Conservation (phyloP, 2,113 vertebrate species). For the Leuciscus idus region DNA sequence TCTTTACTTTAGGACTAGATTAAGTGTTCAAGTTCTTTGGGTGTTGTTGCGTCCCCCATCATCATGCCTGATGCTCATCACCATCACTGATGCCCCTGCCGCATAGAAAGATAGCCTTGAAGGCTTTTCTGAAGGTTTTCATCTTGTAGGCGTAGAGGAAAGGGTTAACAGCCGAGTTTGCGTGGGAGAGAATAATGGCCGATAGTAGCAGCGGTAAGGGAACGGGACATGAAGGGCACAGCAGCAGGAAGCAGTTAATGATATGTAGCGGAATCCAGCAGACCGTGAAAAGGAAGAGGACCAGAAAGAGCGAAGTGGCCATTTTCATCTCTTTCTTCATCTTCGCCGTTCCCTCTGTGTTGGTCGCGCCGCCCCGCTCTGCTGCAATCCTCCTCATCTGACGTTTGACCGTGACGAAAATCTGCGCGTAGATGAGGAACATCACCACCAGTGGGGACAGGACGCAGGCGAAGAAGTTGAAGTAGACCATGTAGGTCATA, state of each 20-base stretch:
- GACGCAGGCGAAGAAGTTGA: constrained; percentile 70
- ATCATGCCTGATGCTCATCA: constrained; percentile 27
- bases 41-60: background rate
- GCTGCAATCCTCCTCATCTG: constrained; percentile 62
- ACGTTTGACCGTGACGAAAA: constrained; percentile 65
- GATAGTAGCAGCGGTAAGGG: constrained; percentile 72
- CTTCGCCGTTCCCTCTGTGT: constrained; percentile 41
- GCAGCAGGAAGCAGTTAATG: constrained; percentile 79
- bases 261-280: constrained; percentile 81
- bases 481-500: constrained; percentile 75
- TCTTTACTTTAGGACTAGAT: background rate
- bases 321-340: constrained; percentile 71
- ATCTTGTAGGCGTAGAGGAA: constrained; percentile 80
- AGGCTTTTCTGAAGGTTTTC: constrained; percentile 76
- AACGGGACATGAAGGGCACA: constrained; percentile 69
- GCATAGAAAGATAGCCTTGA: constrained; percentile 74
- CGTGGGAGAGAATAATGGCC: constrained; percentile 78
- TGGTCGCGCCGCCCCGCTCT: constrained; percentile 49
- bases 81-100: constrained; percentile 47
- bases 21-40: constrained; percentile 18
- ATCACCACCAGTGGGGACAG: constrained; percentile 68
- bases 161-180: constrained; percentile 78
- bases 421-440: constrained; percentile 71
- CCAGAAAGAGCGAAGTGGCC: constrained; percentile 73
- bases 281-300: constrained; percentile 75